These are phyloP conservation scores for Sturnus vulgaris DNA, from an alignment of 2,113 vertebrate species.

Conservation along the genomic window DNA sequence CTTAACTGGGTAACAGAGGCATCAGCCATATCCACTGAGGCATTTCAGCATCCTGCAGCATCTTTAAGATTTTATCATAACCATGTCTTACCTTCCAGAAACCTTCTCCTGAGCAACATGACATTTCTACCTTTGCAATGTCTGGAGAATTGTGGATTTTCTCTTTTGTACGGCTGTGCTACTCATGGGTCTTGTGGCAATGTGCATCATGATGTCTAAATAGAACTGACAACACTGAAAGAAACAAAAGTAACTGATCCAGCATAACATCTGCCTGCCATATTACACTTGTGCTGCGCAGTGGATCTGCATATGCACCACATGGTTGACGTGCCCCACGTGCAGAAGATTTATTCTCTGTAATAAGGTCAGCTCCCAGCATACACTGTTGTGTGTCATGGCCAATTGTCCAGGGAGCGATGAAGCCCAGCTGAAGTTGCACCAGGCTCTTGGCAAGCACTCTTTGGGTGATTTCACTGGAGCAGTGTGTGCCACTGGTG, in stretches of 20 bases:
- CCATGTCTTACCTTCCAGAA: neutral
- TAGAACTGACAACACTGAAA: neutral
- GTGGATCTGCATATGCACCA: neutral
- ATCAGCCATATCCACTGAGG: neutral
- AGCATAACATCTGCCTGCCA: neutral
- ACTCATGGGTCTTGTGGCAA: neutral
- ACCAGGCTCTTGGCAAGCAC: neutral
- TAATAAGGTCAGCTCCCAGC: slow-evolving; percentile 1
- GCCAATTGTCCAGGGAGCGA: neutral
- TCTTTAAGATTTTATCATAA: neutral
- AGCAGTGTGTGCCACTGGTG: neutral
- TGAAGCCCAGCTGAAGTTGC: neutral
- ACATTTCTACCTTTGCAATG: neutral
- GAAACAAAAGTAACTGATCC: neutral
- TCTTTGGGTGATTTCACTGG: neutral
- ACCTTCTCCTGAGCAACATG: neutral
- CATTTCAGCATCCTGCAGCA: neutral
- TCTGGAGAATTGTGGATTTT: neutral
- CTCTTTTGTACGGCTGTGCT: neutral
- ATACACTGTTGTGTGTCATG: neutral
- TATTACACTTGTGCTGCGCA: neutral
- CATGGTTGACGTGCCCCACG: neutral
- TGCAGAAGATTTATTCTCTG: neutral
- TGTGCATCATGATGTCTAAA: neutral
- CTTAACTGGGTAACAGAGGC: neutral